A percentile compares a stretch with the other conserved stretches of the same genome.
phyloP scores from a whole-genome alignment of 2,888 invertebrate genomes.

The Neocrepidodera transversa region DNA sequence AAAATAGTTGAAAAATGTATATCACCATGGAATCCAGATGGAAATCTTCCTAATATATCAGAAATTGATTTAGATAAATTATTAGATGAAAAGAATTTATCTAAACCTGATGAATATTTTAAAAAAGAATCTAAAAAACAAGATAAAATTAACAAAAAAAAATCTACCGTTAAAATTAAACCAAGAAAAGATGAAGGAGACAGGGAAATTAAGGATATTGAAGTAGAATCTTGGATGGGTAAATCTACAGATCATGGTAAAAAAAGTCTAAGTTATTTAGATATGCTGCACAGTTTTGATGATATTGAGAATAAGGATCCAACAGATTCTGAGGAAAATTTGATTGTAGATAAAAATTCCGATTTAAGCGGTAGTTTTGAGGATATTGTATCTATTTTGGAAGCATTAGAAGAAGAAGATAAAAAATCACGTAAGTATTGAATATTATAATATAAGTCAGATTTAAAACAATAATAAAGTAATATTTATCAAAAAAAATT shows the following conservation, averaged over 20 bases:
- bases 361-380: constrained; percentile 54
- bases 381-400: constrained; percentile 61
- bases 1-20: constrained; percentile 43
- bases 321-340: constrained; percentile 31
- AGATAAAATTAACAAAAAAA: not conserved
- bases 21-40: constrained; percentile 36
- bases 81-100: constrained; percentile 46
- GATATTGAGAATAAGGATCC: constrained; percentile 43
- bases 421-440: constrained; percentile 58
- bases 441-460: no score
- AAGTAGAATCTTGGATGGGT: constrained; percentile 5
- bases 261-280: constrained; percentile 49
- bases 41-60: constrained; percentile 45
- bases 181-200: not conserved
- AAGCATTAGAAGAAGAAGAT: constrained; percentile 61
- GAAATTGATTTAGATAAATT: constrained; percentile 48
- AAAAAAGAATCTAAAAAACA: constrained; percentile 22
- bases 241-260: not conserved
- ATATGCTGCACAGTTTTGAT: constrained; percentile 49
- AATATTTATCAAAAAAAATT: no score
- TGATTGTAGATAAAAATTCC: constrained; percentile 43
- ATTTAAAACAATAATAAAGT: no score
- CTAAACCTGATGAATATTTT: constrained; percentile 37
- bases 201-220: constrained; percentile 23
- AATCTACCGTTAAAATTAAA: not conserved